A percentile compares a stretch with the other conserved stretches of the same genome.
Evolutionary conservation across 2,797 vertebrate species (phyloP).

Genomic region (Coregonus suidteri): DNA sequence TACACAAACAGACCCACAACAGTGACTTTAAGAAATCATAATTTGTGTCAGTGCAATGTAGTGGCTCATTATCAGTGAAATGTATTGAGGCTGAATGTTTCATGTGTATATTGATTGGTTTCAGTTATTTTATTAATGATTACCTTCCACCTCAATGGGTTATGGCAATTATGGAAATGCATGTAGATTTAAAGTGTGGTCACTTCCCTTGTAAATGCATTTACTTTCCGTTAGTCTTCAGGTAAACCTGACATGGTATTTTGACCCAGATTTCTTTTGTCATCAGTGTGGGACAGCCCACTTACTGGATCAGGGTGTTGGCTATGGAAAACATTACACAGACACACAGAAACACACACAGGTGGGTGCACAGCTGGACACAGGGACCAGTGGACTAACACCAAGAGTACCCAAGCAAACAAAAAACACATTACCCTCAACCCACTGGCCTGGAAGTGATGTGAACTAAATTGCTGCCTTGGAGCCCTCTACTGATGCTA

Average conservation of each 20-base stretch:
- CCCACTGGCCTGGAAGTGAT: conserved; percentile 47
- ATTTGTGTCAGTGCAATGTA: not conserved
- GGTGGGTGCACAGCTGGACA: conserved; percentile 4
- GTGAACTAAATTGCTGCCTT: conserved; percentile 30
- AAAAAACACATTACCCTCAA: conserved; percentile 24
- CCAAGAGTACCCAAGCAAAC: conserved; percentile 11
- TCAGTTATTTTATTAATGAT: conserved; percentile 6
- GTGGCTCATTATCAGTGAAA: not conserved
- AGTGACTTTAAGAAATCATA: not conserved
- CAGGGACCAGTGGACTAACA: conserved; percentile 8
- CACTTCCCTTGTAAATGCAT: not conserved
- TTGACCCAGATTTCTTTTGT: not conserved
- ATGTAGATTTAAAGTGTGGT: not conserved
- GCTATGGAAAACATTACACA: conserved; percentile 2
- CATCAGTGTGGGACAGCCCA: not conserved
- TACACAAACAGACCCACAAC: not conserved
- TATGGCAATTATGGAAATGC: not conserved
- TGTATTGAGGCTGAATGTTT: not conserved
- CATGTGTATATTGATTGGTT: not conserved
- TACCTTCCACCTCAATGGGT: not conserved
- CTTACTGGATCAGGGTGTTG: conserved; percentile 1
- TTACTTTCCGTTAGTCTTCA: not conserved
- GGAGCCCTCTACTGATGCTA: conserved; percentile 13
- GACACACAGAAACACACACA: not conserved
- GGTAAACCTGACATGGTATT: not conserved